Evolutionary conservation across 1,140 invertebrate species (phyloP), one percentile per base, ranked within the genome.

Genomic region (Drosophila pectinifera): DNA sequence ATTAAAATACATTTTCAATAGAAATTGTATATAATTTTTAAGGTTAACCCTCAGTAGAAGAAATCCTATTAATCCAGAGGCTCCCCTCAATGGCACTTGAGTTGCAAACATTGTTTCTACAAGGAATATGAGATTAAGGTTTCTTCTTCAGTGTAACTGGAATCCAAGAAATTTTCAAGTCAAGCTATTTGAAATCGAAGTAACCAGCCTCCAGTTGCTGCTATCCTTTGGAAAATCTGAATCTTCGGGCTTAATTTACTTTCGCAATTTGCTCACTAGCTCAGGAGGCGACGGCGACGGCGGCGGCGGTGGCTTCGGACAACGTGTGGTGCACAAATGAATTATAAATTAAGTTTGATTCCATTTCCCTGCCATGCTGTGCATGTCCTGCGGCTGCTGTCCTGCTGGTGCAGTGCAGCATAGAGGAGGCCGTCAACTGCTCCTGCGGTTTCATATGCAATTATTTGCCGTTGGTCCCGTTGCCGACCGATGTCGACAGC

Each of bases 361-460:
- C 67, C 45, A 39, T 59, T 73, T 53, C 51, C 34, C 26, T 36
- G 26, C 43, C 51, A 26, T 42, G 36, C 53, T 74, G 45, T 58
- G 46, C 10, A 53, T 73, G 43, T 65, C 48, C 56, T 79, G 80
- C 45, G 76, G 70, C 70, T 67, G 11, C 54, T 31, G 56, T 56
- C 36, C 53, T 67, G 58, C 36, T 65, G 74, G 20, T 42, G 67
- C 48, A 48, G 41, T 62, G 49, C 58, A 61, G 22, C 54, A n/a
- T n/a, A 59, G 20, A 39, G 43, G 73, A 78, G 69, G 54, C 73
- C 76, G 80, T 78, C 84, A 88, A 88, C 84, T 78, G 84, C 73
- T 78, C 79, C 64, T 72, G 84, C 73, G 84, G 84, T 89, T 89
- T 89, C 80, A 89, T 89, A 84, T 84, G 84, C 80, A 89, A 89